These are phyloP conservation scores for Capricornis sumatraensis DNA, from an alignment of 2,113 vertebrate species.

Conservation along the genomic window DNA sequence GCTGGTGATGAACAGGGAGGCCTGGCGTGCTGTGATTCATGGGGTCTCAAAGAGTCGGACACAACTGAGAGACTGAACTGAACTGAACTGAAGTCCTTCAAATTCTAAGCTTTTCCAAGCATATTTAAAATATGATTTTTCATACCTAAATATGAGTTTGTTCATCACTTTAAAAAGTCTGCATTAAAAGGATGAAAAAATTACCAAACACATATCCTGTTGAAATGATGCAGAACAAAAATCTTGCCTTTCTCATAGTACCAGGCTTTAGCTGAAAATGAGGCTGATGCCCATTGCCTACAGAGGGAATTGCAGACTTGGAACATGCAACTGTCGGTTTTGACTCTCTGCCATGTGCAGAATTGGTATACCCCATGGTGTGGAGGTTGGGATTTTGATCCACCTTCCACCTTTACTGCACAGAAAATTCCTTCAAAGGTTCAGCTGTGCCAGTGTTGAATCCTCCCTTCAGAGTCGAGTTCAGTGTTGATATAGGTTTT, in stretches of 20 bases:
- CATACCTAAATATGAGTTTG: neutral
- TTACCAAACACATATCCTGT: neutral
- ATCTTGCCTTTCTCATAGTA: neutral
- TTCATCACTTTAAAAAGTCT: neutral
- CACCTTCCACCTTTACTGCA: neutral
- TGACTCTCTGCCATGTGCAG: neutral
- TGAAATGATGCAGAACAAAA: constrained; percentile 28
- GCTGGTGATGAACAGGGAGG: no score
- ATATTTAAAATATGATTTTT: neutral
- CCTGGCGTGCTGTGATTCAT: no score
- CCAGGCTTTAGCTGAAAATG: constrained; percentile 30
- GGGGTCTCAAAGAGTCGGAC: no score
- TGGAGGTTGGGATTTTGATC: neutral
- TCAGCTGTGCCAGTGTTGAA: neutral
- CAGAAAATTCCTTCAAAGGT: neutral
- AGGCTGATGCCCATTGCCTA: constrained; percentile 25
- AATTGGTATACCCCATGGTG: neutral
- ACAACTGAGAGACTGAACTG: no score
- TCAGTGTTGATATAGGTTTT: neutral
- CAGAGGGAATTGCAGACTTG: neutral
- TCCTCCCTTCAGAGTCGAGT: neutral
- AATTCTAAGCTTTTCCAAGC: neutral
- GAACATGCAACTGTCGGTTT: constrained; percentile 32
- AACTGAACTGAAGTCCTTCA: neutral
- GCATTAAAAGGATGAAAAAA: neutral